Evolutionary conservation across 2,113 vertebrate species (phyloP).

Genomic region (Dipodomys spectabilis): DNA sequence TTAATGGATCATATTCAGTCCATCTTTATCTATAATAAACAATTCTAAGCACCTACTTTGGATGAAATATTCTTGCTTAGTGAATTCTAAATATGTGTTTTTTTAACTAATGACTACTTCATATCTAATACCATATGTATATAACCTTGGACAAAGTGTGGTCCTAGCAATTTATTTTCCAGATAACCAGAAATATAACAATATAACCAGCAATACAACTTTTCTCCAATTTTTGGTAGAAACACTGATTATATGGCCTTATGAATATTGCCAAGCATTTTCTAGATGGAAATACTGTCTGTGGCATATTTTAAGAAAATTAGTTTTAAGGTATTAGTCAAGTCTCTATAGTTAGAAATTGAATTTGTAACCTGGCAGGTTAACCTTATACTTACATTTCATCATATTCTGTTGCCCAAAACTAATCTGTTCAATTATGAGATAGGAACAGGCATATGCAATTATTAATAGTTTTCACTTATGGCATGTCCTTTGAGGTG

Average conservation of each 20-base stretch:
- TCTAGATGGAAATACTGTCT: not conserved
- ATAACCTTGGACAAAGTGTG: not conserved
- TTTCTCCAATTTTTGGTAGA: not conserved
- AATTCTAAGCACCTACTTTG: not conserved
- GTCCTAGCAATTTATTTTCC: not conserved
- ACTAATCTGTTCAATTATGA: slow-evolving; percentile 70
- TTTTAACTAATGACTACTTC: not conserved
- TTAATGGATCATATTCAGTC: not conserved
- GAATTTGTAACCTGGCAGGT: not conserved
- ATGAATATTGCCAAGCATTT: slow-evolving; percentile 19
- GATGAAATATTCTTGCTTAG: not conserved
- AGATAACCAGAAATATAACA: not conserved
- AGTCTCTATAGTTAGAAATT: slow-evolving; percentile 23
- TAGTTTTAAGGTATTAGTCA: slow-evolving; percentile 18
- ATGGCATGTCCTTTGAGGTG: slow-evolving; percentile 46
- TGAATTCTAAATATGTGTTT: not conserved
- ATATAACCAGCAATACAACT: not conserved
- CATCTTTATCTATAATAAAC: not conserved
- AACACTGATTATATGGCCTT: not conserved
- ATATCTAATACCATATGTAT: not conserved
- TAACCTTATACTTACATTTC: slow-evolving; percentile 26
- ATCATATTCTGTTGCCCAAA: slow-evolving; percentile 73
- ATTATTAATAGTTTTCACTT: slow-evolving; percentile 51
- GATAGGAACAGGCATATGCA: slow-evolving; percentile 35
- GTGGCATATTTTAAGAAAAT: slow-evolving; percentile 32